phyloP scores from a whole-genome alignment of 2,888 invertebrate species.

The Theretra japonica region DNA sequence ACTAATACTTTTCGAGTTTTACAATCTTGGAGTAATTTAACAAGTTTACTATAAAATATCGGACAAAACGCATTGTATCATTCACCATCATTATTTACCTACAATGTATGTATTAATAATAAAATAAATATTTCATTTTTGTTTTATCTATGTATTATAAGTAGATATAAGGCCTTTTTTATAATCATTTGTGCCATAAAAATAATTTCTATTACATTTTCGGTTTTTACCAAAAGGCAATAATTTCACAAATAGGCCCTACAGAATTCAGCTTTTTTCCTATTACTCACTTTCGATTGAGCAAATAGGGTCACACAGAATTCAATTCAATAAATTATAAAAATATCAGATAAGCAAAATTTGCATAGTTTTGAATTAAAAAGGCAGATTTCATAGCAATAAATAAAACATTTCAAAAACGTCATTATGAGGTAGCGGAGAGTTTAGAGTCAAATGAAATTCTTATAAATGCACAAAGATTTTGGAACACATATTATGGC shows the following conservation, averaged over 20 bases:
- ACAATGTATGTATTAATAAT: too few species aligned
- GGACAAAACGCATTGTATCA: neutral
- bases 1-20: conserved; percentile 11
- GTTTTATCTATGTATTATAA: too few species aligned
- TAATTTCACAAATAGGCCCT: neutral
- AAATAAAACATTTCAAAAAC: neutral
- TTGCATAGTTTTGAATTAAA: neutral
- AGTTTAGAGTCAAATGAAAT: neutral
- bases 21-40: neutral
- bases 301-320: neutral
- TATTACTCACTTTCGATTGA: neutral
- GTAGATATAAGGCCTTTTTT: too few species aligned
- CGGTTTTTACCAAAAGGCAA: neutral
- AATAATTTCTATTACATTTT: too few species aligned
- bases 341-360: neutral
- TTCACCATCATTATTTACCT: too few species aligned
- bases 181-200: too few species aligned
- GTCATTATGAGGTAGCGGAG: neutral
- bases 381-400: neutral
- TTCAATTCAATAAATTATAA: neutral
- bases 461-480: neutral
- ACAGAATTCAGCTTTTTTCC: neutral
- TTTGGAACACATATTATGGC: neutral
- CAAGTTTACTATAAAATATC: neutral
- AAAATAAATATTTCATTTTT: too few species aligned